A percentile compares a stretch with the other conserved stretches of the same genome.
These are phyloP conservation scores for Dipodomys ordii DNA, from an alignment of 2,113 vertebrate genomes.

Conservation along the genomic window DNA sequence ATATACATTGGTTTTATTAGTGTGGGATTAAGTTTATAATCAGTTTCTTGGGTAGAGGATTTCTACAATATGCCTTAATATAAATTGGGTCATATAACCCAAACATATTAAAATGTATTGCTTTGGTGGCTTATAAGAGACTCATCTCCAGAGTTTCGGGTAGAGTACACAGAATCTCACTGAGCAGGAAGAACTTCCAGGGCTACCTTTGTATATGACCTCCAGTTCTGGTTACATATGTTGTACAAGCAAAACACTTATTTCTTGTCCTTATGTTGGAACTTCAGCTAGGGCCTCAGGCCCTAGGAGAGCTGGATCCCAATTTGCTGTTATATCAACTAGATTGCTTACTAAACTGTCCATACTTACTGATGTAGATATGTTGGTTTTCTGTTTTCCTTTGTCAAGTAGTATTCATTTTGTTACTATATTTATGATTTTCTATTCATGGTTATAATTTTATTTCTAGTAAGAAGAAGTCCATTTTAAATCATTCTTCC, in stretches of 20 bases:
- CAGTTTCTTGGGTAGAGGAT: constrained; percentile 2
- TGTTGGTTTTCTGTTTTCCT: background rate
- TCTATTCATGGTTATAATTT: background rate
- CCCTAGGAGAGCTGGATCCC: background rate
- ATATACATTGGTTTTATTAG: background rate
- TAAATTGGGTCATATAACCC: background rate
- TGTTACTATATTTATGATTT: background rate
- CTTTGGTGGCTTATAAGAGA: background rate
- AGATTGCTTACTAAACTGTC: background rate
- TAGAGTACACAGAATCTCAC: background rate
- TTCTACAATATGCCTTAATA: background rate
- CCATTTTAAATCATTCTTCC: background rate
- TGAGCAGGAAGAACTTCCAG: background rate
- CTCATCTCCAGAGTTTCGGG: background rate
- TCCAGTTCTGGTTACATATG: background rate
- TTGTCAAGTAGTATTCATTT: background rate
- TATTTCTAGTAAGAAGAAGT: background rate
- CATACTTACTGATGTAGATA: background rate
- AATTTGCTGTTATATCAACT: background rate
- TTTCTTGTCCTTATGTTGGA: background rate
- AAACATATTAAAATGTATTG: background rate
- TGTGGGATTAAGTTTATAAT: background rate
- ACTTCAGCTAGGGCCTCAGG: background rate
- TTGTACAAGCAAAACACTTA: background rate
- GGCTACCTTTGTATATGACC: background rate